Percentiles rank a stretch among this genome's conserved stretches.
Conservation (phyloP, 2,888 invertebrate genomes). For the Drosophila planitibia region DNA sequence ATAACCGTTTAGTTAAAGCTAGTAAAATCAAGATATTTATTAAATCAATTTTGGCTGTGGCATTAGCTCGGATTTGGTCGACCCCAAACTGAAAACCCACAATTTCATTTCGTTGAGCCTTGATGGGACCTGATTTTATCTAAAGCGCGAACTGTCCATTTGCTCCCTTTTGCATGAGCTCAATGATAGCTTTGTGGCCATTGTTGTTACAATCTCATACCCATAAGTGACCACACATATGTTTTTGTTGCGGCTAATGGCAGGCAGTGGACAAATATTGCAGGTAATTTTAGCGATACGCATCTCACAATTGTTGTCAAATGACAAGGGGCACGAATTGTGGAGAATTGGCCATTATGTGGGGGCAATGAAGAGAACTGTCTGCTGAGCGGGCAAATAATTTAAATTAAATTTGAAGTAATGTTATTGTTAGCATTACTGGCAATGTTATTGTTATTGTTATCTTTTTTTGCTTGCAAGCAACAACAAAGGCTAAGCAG, state of each 20-base stretch:
- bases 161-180: constrained; percentile 5
- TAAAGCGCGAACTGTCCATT: constrained; percentile 65
- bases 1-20: constrained; percentile 7
- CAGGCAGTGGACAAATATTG: constrained; percentile 50
- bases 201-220: constrained; percentile 14
- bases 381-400: constrained; percentile 59
- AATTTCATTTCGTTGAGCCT: constrained; percentile 26
- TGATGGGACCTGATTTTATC: constrained; percentile 55
- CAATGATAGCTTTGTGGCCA: constrained; percentile 34
- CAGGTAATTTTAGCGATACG: constrained; percentile 74
- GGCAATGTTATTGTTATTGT: constrained; percentile 69
- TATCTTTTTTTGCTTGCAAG: constrained; percentile 33
- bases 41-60: neutral
- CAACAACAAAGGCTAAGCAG: constrained; percentile 24
- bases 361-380: neutral
- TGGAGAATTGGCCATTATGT: neutral
- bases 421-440: constrained; percentile 76
- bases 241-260: constrained; percentile 42
- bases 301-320: constrained; percentile 70
- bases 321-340: constrained; percentile 1
- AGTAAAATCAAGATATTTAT: constrained; percentile 2
- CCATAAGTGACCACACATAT: constrained; percentile 31
- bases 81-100: constrained; percentile 18
- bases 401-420: constrained; percentile 82
- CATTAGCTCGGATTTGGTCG: constrained; percentile 39